Percentiles rank a stretch among this genome's conserved stretches.
These are phyloP conservation scores for Dallia pectoralis DNA, from an alignment of 2,797 vertebrate species.

Conservation along the genomic window DNA sequence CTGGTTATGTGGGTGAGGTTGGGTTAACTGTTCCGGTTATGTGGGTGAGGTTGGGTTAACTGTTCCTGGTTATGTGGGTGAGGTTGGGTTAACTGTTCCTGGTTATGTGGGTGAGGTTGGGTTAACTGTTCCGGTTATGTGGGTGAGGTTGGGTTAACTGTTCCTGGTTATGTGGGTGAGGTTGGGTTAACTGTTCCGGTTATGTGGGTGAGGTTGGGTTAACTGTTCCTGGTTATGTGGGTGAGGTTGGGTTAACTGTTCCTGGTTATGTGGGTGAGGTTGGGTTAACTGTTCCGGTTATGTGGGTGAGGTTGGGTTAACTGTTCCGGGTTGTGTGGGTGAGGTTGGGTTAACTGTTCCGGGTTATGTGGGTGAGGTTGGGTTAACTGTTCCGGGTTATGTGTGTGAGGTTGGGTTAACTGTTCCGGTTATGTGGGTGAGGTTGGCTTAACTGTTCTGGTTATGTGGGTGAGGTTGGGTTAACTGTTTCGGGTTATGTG, in stretches of 20 bases:
- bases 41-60: conserved; percentile 43
- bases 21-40: conserved; percentile 46
- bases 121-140: conserved; percentile 47
- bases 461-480: conserved; percentile 36
- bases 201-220: conserved; percentile 37
- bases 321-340: no score
- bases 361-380: conserved; percentile 26
- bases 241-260: no score
- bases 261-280: conserved; percentile 15
- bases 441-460: no score
- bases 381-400: conserved; percentile 45
- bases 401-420: no score
- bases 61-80: conserved; percentile 56
- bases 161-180: not conserved
- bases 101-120: conserved; percentile 30
- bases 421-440: no score
- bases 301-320: no score
- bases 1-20: conserved; percentile 24
- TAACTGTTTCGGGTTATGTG: conserved; percentile 41
- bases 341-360: no score
- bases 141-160: conserved; percentile 51
- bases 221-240: no score
- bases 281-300: conserved; percentile 47
- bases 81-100: no score
- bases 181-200: conserved; percentile 47